phyloP scores from a whole-genome alignment of 2,888 invertebrate genomes.

The Machimus rusticus region DNA sequence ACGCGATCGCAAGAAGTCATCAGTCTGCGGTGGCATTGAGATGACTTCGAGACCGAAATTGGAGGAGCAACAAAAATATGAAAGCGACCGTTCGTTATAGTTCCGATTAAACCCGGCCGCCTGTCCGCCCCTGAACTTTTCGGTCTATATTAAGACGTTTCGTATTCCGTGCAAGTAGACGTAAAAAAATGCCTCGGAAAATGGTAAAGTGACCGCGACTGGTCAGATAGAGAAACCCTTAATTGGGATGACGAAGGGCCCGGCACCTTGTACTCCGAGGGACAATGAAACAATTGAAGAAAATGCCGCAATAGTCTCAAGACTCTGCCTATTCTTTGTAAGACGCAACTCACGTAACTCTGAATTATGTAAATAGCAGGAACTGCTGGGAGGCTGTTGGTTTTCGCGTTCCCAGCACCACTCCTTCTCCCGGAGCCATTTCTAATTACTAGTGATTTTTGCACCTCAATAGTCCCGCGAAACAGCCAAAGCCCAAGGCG shows the following conservation, averaged over 20 bases:
- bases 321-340: neutral
- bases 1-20: neutral
- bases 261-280: neutral
- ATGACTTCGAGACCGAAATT: neutral
- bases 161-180: neutral
- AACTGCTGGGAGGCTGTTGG: neutral
- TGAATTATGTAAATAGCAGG: neutral
- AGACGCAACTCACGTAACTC: neutral
- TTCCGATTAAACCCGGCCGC: neutral
- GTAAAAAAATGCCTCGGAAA: neutral
- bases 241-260: neutral
- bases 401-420: neutral
- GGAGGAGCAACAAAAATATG: neutral
- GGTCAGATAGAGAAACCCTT: neutral
- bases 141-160: neutral
- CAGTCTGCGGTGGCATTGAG: neutral
- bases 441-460: neutral
- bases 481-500: neutral
- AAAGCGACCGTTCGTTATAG: neutral
- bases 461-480: neutral
- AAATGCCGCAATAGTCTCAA: neutral
- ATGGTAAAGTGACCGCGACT: neutral
- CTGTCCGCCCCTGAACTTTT: neutral
- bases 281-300: neutral
- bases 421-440: neutral